Base-by-base conservation (phyloP, 2,888 invertebrate species). In the Seira musarum region DNA sequence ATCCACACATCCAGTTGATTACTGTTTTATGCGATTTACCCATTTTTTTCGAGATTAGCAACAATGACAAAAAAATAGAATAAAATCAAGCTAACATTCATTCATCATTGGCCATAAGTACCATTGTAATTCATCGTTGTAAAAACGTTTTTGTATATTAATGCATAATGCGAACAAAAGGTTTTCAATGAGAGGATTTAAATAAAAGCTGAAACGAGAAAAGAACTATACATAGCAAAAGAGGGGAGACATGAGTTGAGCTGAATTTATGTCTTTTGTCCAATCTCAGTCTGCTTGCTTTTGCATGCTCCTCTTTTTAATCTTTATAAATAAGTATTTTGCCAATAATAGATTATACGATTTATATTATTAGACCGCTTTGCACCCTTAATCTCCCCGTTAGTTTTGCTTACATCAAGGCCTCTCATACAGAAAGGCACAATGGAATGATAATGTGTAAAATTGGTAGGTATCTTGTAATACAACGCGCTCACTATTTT, bases 291-390 rank as follows among this genome's bases (percentile, higher is more conserved):
- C n/a, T n/a, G 3, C 17, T 49, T 30, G 25, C 64, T 25, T 6
- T 24, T 30, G 64, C 15, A 25, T 21, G 10, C 40, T 19, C 74
- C 60, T 65, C 80, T 71, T 24, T 64, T 60, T 80, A 76, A 80
- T 80, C 80, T 75, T 71, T 49, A n/a, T 72, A 76, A 78, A 74
- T 74, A 67, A 69, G 75, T 80, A 80, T 80, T 80, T 75, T 76
- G 75, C 71, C 71, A 75, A 75, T 77, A 77, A 77, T 80, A 76
- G 80, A 80, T 74, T 80, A 73, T 73, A 73, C 57, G 73, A 73
- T 68, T 80, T 68, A 69, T 69, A 25, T 46, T 70, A 60, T 49
- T 49, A 49, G 49, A n/a, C 15, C 49, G 49, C 49, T 49, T n/a
- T 49, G 3, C 17, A 49, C 49, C 49, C 49, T 13, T 49, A 49